Evolutionary conservation across 2,888 invertebrate genomes (phyloP).

Genomic region (Lycocerus yunnanus): DNA sequence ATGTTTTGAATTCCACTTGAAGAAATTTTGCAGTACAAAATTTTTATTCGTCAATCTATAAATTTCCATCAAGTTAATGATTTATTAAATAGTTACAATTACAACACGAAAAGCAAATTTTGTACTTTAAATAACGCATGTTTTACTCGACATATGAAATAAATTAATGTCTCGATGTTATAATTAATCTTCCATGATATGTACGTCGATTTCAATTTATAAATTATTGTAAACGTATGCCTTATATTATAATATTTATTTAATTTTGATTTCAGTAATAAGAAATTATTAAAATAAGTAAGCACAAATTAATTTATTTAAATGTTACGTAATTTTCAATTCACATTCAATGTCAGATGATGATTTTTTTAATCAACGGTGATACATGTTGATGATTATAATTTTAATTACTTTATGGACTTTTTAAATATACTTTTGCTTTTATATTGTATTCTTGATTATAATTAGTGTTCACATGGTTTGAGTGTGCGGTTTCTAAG

Average conservation of each 20-base stretch:
- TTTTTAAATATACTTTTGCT: not conserved
- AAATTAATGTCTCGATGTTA: not conserved
- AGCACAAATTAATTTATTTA: not conserved
- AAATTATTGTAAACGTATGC: not conserved
- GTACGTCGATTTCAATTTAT: not conserved
- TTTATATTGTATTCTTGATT: constrained; percentile 1
- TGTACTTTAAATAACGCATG: not conserved
- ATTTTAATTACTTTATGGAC: not conserved
- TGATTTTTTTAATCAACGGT: not conserved
- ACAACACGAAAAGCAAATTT: not conserved
- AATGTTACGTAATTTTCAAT: constrained; percentile 1
- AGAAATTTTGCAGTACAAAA: not conserved
- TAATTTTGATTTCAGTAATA: not conserved
- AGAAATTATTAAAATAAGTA: not conserved
- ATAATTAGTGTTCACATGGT: constrained; percentile 1
- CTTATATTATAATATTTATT: not conserved
- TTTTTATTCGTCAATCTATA: not conserved
- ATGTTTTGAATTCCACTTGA: not conserved
- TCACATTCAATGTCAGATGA: not conserved
- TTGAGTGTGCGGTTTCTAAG: constrained; percentile 2
- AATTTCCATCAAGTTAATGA: not conserved
- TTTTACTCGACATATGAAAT: not conserved
- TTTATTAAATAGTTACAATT: not conserved
- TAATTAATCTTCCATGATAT: not conserved
- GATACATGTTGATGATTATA: not conserved